phyloP scores from a whole-genome alignment of 2,113 vertebrate species.

The Triplophysa dalaica region DNA sequence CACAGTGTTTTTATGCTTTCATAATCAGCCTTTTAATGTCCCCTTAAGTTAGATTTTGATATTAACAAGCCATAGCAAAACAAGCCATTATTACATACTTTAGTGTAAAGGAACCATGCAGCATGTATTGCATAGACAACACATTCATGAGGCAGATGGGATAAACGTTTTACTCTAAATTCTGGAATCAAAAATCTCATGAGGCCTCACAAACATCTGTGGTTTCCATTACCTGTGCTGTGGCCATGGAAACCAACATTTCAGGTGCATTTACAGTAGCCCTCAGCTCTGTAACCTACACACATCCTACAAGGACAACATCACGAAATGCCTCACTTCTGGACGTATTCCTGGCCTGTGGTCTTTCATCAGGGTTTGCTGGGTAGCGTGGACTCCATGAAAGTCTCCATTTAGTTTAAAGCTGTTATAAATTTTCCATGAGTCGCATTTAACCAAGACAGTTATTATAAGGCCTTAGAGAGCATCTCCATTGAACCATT shows the following conservation, averaged over 20 bases:
- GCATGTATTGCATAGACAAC: background rate
- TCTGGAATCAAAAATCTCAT: conserved; percentile 37
- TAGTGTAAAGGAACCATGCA: background rate
- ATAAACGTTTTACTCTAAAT: conserved; percentile 7
- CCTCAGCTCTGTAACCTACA: conserved; percentile 24
- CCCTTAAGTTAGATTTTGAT: too few species aligned
- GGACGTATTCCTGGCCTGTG: background rate
- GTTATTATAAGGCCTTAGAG: conserved; percentile 26
- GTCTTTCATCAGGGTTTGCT: background rate
- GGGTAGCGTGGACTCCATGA: background rate
- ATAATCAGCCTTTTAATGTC: too few species aligned
- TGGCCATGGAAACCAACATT: conserved; percentile 63
- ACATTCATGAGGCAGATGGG: conserved; percentile 19
- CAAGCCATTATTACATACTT: background rate
- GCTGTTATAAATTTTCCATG: conserved; percentile 18
- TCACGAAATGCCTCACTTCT: conserved; percentile 4
- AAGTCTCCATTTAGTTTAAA: conserved; percentile 25
- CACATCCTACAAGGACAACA: conserved; percentile 39
- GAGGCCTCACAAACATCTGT: conserved; percentile 54
- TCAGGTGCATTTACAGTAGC: conserved; percentile 45
- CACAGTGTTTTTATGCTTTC: too few species aligned
- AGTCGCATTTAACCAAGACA: conserved; percentile 9
- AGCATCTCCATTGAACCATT: conserved; percentile 23
- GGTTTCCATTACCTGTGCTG: conserved; percentile 49
- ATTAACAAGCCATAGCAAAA: background rate